These are phyloP conservation scores for Periophthalmus magnuspinnatus DNA, from an alignment of 2,797 vertebrate genomes.

Conservation along the genomic window DNA sequence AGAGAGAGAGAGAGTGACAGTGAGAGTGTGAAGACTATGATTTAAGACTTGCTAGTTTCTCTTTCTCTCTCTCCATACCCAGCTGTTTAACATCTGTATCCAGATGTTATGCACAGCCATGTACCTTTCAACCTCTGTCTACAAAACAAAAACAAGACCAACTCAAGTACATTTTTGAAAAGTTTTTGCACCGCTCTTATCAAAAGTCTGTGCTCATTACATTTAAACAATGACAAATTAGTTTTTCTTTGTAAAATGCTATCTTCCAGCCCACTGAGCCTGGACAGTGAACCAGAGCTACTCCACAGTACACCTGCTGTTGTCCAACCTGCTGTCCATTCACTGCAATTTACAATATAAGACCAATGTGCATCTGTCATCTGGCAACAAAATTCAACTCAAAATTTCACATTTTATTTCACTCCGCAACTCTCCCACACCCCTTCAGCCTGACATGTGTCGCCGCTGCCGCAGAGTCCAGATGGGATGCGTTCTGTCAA, in stretches of 20 bases:
- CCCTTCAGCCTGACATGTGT: conserved; percentile 78
- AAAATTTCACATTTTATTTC: background rate
- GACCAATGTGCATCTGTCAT: conserved; percentile 77
- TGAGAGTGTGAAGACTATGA: too few relatives aligned
- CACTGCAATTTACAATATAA: conserved; percentile 75
- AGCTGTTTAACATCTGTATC: conserved; percentile 68
- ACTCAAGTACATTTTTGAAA: background rate
- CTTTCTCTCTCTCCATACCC: conserved; percentile 66
- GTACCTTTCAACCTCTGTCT: conserved; percentile 73
- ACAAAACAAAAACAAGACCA: conserved; percentile 8
- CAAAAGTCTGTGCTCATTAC: background rate
- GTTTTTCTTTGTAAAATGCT: conserved; percentile 77
- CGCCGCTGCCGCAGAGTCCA: conserved; percentile 67
- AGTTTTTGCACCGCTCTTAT: background rate
- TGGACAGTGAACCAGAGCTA: conserved; percentile 45
- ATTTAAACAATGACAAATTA: background rate
- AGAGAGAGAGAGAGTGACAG: too few relatives aligned
- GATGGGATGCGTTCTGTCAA: conserved; percentile 79
- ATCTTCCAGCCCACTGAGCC: conserved; percentile 73
- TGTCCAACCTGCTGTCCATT: conserved; percentile 68
- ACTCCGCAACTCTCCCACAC: background rate
- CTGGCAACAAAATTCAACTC: conserved; percentile 60
- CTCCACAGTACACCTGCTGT: conserved; percentile 66
- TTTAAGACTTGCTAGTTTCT: too few relatives aligned
- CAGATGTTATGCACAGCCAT: conserved; percentile 60